A percentile compares a stretch with the other conserved stretches of the same genome.
Evolutionary conservation across 2,888 invertebrate species (phyloP).

Genomic region (Dolichomitus sp.): DNA sequence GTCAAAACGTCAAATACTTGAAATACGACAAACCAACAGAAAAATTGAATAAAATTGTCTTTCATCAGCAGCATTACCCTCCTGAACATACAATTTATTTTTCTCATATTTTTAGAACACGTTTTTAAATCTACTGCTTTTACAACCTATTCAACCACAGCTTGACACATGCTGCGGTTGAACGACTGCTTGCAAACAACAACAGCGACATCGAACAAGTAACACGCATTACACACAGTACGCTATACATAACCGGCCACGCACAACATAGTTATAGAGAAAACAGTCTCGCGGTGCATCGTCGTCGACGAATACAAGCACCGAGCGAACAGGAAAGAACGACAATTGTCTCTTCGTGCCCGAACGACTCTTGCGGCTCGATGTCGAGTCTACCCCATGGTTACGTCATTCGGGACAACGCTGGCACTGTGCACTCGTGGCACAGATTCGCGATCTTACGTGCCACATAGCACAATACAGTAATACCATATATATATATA

Average conservation of each 20-base stretch:
- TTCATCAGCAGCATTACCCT: no score
- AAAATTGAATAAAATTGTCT: no score
- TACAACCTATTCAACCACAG: neutral
- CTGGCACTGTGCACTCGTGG: slow-evolving; percentile 76
- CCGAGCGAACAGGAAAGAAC: slow-evolving; percentile 76
- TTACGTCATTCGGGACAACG: slow-evolving; percentile 81
- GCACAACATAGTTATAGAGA: slow-evolving; percentile 41
- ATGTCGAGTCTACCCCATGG: slow-evolving; percentile 48
- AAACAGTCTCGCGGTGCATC: slow-evolving; percentile 44
- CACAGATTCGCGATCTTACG: slow-evolving; percentile 77
- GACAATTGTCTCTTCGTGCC: slow-evolving; percentile 63
- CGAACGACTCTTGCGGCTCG: slow-evolving; percentile 54
- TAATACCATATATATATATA: slow-evolving; percentile 42
- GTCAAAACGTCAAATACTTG: no score
- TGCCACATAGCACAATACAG: slow-evolving; percentile 48
- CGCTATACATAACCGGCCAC: slow-evolving; percentile 16
- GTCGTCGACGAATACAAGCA: slow-evolving; percentile 15
- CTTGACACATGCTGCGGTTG: slow-evolving; percentile 25
- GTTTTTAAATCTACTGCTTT: neutral
- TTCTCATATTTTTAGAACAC: neutral
- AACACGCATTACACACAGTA: slow-evolving; percentile 3
- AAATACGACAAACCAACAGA: no score
- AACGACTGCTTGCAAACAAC: slow-evolving; percentile 10
- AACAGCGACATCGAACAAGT: slow-evolving; percentile 7
- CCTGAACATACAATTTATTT: neutral